Percentiles rank a stretch among this genome's conserved stretches.
Conservation (phyloP, 2,113 vertebrate species). For the Fregetta grallaria region DNA sequence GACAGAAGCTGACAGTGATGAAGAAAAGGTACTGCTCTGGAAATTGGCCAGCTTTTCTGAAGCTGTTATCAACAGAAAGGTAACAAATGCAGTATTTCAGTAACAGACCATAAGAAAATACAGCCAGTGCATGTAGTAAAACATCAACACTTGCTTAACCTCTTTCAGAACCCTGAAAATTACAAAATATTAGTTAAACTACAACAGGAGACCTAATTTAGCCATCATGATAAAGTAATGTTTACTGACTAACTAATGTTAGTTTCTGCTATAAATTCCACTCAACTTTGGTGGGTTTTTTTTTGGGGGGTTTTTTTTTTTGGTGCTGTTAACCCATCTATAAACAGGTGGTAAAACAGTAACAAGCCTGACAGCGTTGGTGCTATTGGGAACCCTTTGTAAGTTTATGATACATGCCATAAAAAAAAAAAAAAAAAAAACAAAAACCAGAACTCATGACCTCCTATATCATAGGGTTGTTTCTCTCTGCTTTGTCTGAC, state of each 20-base stretch:
- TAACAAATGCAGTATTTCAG: neutral
- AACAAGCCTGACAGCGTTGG: neutral
- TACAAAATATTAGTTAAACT: neutral
- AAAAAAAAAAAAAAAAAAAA: too few species aligned
- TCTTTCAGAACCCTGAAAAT: neutral
- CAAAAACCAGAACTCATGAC: neutral
- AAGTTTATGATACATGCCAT: neutral
- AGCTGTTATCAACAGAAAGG: neutral
- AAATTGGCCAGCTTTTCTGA: neutral
- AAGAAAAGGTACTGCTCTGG: slow-evolving; percentile 28
- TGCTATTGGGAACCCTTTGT: neutral
- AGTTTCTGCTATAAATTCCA: neutral
- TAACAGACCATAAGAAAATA: neutral
- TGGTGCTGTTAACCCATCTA: neutral
- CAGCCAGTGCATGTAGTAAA: neutral
- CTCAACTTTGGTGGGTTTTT: neutral
- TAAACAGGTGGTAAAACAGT: neutral
- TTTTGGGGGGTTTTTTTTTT: neutral
- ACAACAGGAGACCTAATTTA: neutral
- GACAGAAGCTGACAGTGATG: slow-evolving; percentile 40
- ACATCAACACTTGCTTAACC: neutral
- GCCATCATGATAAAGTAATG: neutral
- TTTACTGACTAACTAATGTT: neutral
- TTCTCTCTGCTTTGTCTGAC: neutral
- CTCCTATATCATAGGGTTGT: neutral